phyloP scores from a whole-genome alignment of 1,140 invertebrate genomes.

The Hyles euphorbiae region DNA sequence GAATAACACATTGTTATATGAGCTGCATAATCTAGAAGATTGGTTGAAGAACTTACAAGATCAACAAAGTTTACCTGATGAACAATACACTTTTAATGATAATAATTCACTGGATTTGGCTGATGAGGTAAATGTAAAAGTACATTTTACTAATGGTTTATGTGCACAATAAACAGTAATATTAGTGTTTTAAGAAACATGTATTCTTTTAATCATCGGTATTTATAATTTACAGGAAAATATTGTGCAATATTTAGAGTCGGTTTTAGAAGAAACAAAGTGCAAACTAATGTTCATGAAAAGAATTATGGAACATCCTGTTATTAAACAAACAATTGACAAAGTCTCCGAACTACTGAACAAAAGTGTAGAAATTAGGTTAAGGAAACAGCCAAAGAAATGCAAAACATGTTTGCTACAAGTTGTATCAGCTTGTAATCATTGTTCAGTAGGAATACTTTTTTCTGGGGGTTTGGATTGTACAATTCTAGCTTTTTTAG shows the following conservation, averaged over 20 bases:
- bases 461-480: slow-evolving; percentile 98
- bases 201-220: neutral
- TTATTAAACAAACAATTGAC: slow-evolving; percentile 59
- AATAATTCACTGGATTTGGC: slow-evolving; percentile 18
- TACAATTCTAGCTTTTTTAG: slow-evolving; percentile 88
- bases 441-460: slow-evolving; percentile 88
- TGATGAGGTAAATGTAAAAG: slow-evolving; percentile 28
- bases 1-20: slow-evolving; percentile 21
- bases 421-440: slow-evolving; percentile 53
- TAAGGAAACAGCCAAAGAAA: slow-evolving; percentile 79
- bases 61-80: slow-evolving; percentile 50
- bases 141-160: too few relatives aligned
- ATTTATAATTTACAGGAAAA: slow-evolving; percentile 52
- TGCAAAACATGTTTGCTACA: slow-evolving; percentile 80
- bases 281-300: slow-evolving; percentile 53
- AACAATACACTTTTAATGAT: slow-evolving; percentile 36
- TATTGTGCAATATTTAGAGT: slow-evolving; percentile 53
- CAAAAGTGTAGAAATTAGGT: slow-evolving; percentile 79
- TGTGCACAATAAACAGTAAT: too few relatives aligned
- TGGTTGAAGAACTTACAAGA: slow-evolving; percentile 48
- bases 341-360: slow-evolving; percentile 77
- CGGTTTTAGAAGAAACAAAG: slow-evolving; percentile 28
- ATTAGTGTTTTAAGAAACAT: slow-evolving; percentile 5
- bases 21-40: slow-evolving; percentile 24
- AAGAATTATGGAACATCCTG: slow-evolving; percentile 52